Conservation (phyloP, 2,888 invertebrate species). For the Leucozona laternaria region DNA sequence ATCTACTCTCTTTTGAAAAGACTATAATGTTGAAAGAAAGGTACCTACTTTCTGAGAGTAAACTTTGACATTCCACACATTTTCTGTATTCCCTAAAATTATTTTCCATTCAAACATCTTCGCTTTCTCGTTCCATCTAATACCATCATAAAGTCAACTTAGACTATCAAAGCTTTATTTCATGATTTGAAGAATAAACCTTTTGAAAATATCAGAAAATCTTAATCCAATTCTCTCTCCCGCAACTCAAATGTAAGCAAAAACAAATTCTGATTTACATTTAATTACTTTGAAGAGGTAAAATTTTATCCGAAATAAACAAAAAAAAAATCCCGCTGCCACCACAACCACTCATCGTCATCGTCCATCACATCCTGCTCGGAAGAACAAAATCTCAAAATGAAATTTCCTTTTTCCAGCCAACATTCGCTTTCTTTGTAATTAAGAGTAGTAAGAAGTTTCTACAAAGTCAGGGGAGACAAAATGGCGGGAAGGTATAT, state of each 20-base stretch:
- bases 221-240: conserved; percentile 52
- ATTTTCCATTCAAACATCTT: conserved; percentile 27
- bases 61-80: conserved; percentile 26
- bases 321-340: conserved; percentile 11
- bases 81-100: conserved; percentile 29
- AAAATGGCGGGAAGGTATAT: conserved; percentile 6
- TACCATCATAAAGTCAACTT: conserved; percentile 2
- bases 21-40: background rate
- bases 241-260: conserved; percentile 23
- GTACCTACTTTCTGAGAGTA: background rate
- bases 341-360: conserved; percentile 52
- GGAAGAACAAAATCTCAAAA: conserved; percentile 70
- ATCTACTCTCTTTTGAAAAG: background rate
- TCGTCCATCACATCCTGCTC: conserved; percentile 64
- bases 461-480: conserved; percentile 40
- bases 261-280: conserved; percentile 73
- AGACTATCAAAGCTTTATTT: conserved; percentile 55
- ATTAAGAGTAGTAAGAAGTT: conserved; percentile 66
- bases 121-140: conserved; percentile 7
- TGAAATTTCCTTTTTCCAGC: conserved; percentile 66
- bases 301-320: background rate
- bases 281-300: conserved; percentile 66
- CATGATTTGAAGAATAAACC: conserved; percentile 63
- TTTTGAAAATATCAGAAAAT: conserved; percentile 52
- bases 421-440: conserved; percentile 68